Conservation (phyloP, 2,797 vertebrate species). For the Sebastes itinus region DNA sequence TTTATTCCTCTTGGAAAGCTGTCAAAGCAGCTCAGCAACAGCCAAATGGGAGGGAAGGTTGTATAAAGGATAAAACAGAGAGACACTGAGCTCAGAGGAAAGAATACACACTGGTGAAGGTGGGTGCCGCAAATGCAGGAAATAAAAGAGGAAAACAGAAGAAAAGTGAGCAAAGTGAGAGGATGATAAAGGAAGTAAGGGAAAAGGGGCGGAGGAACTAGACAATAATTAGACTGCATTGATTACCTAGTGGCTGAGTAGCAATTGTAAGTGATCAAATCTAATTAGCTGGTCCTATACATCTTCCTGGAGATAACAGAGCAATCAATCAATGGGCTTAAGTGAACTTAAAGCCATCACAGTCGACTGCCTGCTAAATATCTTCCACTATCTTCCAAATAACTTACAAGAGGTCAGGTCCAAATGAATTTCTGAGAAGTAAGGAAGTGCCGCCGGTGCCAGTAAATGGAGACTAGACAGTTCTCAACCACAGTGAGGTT, state of each 20-base stretch:
- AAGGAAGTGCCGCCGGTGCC: conserved; percentile 13
- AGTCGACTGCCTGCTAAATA: conserved; percentile 66
- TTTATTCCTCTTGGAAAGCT: conserved; percentile 52
- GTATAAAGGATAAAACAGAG: conserved; percentile 28
- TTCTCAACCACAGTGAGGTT: conserved; percentile 4
- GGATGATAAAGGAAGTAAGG: conserved; percentile 27
- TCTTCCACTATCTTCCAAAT: conserved; percentile 61
- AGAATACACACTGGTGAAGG: not conserved
- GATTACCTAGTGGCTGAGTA: conserved; percentile 72
- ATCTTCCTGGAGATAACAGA: conserved; percentile 76
- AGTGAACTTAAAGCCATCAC: conserved; percentile 76
- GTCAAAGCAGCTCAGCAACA: conserved; percentile 37
- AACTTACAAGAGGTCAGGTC: conserved; percentile 43
- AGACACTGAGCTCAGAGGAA: conserved; percentile 16
- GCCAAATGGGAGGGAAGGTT: conserved; percentile 23
- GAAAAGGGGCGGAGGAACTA: conserved; percentile 48
- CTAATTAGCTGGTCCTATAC: conserved; percentile 76
- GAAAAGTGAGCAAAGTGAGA: conserved; percentile 13
- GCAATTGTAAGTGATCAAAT: conserved; percentile 81
- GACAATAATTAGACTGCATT: conserved; percentile 72
- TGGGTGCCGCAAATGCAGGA: not conserved
- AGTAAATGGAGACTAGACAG: conserved; percentile 26
- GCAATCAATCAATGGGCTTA: conserved; percentile 73
- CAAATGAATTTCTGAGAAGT: conserved; percentile 47
- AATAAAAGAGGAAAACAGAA: not conserved